Conservation (phyloP, 2,888 invertebrate genomes). For the Drosophila meridiana region DNA sequence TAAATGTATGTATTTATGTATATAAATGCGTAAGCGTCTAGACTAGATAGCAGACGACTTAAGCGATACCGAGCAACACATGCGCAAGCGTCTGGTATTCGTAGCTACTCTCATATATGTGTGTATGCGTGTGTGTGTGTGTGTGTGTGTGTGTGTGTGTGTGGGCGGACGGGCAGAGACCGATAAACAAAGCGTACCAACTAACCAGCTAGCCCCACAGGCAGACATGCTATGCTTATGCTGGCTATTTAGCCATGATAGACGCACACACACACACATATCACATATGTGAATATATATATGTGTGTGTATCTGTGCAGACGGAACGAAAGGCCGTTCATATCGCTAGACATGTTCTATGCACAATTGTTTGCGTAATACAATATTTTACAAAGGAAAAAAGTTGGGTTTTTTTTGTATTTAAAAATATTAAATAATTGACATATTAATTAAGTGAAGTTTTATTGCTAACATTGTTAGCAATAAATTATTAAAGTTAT, state of each 20-base stretch:
- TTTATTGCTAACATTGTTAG: background rate
- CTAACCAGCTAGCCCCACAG: constrained; percentile 29
- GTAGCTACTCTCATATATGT: constrained; percentile 1
- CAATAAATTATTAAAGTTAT: background rate
- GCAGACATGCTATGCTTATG: constrained; percentile 62
- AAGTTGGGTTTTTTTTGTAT: background rate
- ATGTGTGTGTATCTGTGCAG: constrained; percentile 27
- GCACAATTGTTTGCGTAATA: constrained; percentile 32
- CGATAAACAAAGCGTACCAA: constrained; percentile 54
- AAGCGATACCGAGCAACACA: constrained; percentile 72
- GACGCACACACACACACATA: background rate
- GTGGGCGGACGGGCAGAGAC: constrained; percentile 49
- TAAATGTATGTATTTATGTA: constrained; percentile 20
- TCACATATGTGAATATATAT: constrained; percentile 7
- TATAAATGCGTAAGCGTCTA: constrained; percentile 71
- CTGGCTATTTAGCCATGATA: constrained; percentile 52
- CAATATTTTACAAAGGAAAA: background rate
- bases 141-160: constrained; percentile 16
- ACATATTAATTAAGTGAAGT: background rate
- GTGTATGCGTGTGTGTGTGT: background rate
- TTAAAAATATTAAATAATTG: background rate
- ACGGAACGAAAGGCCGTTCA: constrained; percentile 27
- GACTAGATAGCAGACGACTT: constrained; percentile 83
- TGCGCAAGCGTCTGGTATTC: constrained; percentile 68
- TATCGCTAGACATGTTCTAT: constrained; percentile 27